Conservation (phyloP, 2,888 invertebrate genomes). For the Siphonodentalium dalli region DNA sequence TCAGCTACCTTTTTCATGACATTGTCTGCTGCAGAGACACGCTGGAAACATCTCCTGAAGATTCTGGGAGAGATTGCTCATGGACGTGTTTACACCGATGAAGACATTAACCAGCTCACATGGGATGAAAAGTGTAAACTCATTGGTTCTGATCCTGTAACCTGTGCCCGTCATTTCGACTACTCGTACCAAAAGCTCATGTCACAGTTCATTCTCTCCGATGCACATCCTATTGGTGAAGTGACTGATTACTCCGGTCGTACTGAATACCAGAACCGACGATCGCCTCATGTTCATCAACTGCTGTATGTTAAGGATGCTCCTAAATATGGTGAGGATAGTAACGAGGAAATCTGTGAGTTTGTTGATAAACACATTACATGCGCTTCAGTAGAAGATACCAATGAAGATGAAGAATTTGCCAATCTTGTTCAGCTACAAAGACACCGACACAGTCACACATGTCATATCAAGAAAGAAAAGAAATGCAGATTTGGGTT, state of each 20-base stretch:
- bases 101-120: constrained; percentile 13
- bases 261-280: constrained; percentile 21
- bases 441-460: constrained; percentile 20
- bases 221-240: constrained; percentile 22
- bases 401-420: neutral
- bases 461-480: constrained; percentile 19
- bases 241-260: constrained; percentile 29
- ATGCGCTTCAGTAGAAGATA: constrained; percentile 16
- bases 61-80: constrained; percentile 15
- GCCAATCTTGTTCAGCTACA: constrained; percentile 7
- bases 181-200: constrained; percentile 13
- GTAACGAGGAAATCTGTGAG: constrained; percentile 11
- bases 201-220: constrained; percentile 6
- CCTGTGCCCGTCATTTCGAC: constrained; percentile 28
- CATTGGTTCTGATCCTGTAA: constrained; percentile 29
- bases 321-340: constrained; percentile 12
- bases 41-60: constrained; percentile 21
- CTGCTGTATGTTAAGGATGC: constrained; percentile 27
- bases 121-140: constrained; percentile 21
- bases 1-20: constrained; percentile 31
- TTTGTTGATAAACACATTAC: constrained; percentile 27
- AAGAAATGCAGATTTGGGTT: constrained; percentile 27
- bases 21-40: constrained; percentile 33
- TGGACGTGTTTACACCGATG: constrained; percentile 13
- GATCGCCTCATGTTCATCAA: constrained; percentile 32